Percentiles rank a stretch among this genome's conserved stretches.
Conservation (phyloP, 2,888 invertebrate genomes). For the Melikaiella ostensackeni region DNA sequence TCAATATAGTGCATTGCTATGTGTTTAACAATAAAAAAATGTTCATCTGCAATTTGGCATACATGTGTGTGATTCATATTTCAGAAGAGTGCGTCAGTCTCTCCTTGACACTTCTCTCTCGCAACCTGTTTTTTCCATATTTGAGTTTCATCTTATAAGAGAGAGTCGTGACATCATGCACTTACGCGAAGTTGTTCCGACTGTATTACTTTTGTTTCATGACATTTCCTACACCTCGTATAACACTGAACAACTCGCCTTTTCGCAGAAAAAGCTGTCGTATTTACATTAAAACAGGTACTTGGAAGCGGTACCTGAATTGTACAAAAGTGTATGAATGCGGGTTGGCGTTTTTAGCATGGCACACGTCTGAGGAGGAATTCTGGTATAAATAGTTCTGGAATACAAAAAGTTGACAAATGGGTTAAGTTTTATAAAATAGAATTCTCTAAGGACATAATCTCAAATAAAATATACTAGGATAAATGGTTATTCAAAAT, state of each 20-base stretch:
- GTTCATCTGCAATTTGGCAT: background rate
- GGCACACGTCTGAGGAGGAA: background rate
- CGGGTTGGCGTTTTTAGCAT: background rate
- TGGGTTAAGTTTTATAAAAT: background rate
- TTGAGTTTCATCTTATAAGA: slow-evolving; percentile 47
- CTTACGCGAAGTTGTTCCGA: slow-evolving; percentile 41
- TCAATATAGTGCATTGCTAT: background rate
- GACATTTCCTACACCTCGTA: slow-evolving; percentile 24
- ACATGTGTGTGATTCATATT: slow-evolving; percentile 22
- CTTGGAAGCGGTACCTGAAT: slow-evolving; percentile 15
- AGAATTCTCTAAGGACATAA: background rate
- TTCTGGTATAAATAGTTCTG: background rate
- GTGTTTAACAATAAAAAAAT: slow-evolving; percentile 3
- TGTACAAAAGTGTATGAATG: slow-evolving; percentile 5
- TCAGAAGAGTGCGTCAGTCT: slow-evolving; percentile 48
- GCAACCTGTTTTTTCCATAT: slow-evolving; percentile 59
- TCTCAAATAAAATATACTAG: too few relatives aligned
- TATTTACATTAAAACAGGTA: slow-evolving; percentile 37
- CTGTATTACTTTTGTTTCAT: slow-evolving; percentile 44
- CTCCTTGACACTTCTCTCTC: slow-evolving; percentile 42
- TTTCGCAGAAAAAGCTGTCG: background rate
- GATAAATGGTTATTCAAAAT: too few relatives aligned
- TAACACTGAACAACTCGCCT: slow-evolving; percentile 4
- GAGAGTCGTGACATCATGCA: slow-evolving; percentile 46
- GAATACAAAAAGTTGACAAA: background rate